These are phyloP conservation scores for Brachynemurus nebulosus DNA, from an alignment of 2,888 invertebrate genomes.

Conservation along the genomic window DNA sequence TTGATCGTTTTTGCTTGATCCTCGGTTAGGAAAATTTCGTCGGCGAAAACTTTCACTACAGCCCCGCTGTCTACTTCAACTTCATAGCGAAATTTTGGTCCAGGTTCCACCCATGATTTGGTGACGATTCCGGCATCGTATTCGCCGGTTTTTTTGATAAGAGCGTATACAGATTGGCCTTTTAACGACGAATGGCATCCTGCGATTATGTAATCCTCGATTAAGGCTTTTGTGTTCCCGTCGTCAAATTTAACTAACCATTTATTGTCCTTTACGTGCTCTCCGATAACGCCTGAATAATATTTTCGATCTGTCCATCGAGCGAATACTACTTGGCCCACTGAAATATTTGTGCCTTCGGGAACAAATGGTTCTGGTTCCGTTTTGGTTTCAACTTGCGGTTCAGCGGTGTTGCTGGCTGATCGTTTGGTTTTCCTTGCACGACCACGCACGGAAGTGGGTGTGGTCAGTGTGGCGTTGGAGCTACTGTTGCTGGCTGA, in stretches of 20 bases:
- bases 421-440: constrained; percentile 8
- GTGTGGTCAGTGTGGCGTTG: neutral
- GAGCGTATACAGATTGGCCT: constrained; percentile 40
- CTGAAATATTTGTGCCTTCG: constrained; percentile 4
- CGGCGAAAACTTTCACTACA: constrained; percentile 37
- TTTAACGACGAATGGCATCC: constrained; percentile 32
- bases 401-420: constrained; percentile 1
- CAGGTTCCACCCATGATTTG: constrained; percentile 33
- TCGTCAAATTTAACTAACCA: constrained; percentile 50
- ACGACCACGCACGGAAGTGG: neutral
- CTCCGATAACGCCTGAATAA: constrained; percentile 46
- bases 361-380: neutral
- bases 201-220: constrained; percentile 45
- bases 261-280: constrained; percentile 41
- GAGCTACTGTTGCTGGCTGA: neutral
- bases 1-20: constrained; percentile 38
- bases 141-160: constrained; percentile 35
- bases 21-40: constrained; percentile 40
- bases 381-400: constrained; percentile 3
- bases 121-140: constrained; percentile 40
- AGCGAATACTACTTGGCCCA: constrained; percentile 35
- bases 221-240: constrained; percentile 40
- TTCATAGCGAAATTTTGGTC: constrained; percentile 33
- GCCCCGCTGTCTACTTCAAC: constrained; percentile 25
- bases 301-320: constrained; percentile 55